These are phyloP conservation scores for Hyphantria cunea DNA, from an alignment of 1,140 invertebrate species.

Conservation along the genomic window DNA sequence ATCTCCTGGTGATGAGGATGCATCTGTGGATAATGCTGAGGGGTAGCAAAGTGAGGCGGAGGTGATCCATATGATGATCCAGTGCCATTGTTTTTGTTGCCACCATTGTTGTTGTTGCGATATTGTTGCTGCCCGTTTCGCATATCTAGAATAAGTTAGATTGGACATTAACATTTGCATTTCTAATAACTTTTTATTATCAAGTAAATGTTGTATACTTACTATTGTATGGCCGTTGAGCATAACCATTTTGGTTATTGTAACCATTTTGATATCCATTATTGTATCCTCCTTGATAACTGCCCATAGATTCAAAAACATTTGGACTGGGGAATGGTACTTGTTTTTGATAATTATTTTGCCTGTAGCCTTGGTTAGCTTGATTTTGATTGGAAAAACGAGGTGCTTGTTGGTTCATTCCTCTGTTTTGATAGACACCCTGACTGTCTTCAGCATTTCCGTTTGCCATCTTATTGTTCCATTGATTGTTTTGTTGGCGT, in stretches of 20 bases:
- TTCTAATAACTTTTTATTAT: no score
- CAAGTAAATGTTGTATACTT: conserved; percentile 31
- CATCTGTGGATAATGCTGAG: conserved; percentile 69
- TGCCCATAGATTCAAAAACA: conserved; percentile 75
- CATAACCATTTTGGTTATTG: conserved; percentile 73
- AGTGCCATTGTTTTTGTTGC: conserved; percentile 65
- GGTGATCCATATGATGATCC: conserved; percentile 73
- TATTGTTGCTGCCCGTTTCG: conserved; percentile 69
- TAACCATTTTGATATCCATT: conserved; percentile 77
- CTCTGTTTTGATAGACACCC: conserved; percentile 63
- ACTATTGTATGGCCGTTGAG: conserved; percentile 71
- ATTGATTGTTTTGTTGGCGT: conserved; percentile 73
- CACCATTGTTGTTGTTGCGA: conserved; percentile 61
- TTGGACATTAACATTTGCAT: no score
- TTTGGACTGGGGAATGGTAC: conserved; percentile 74
- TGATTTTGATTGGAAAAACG: conserved; percentile 71
- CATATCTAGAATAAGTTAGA: conserved; percentile 40
- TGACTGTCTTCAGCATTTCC: conserved; percentile 54
- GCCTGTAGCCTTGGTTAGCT: conserved; percentile 63
- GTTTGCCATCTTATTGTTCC: conserved; percentile 77
- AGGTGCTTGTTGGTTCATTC: conserved; percentile 65
- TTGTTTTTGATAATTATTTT: conserved; percentile 72
- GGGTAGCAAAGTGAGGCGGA: conserved; percentile 69
- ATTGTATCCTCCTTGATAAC: conserved; percentile 76
- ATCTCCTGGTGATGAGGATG: conserved; percentile 75